These are phyloP conservation scores for Gallinago paraguaiae DNA, from an alignment of 2,113 vertebrate species.

Conservation along the genomic window DNA sequence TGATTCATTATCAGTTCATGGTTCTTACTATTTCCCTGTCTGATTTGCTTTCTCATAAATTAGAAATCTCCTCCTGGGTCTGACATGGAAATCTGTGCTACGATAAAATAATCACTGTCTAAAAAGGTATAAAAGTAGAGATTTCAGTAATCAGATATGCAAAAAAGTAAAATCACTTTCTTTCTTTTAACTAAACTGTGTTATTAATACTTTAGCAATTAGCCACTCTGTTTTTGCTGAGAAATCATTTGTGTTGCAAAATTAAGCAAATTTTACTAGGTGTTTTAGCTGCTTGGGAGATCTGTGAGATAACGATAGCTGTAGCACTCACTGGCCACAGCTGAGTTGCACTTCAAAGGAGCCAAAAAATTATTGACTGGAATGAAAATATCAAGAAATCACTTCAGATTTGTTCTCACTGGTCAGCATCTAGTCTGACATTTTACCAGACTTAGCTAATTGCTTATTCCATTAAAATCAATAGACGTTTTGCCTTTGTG, in stretches of 20 bases:
- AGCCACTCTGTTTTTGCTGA: background rate
- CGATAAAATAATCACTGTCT: background rate
- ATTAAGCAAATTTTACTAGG: background rate
- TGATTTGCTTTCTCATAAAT: background rate
- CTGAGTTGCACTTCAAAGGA: background rate
- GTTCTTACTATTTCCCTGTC: background rate
- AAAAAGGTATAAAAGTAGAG: background rate
- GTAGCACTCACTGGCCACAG: background rate
- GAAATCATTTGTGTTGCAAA: background rate
- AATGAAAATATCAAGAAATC: slow-evolving; percentile 21
- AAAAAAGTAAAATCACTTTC: background rate
- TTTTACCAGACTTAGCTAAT: slow-evolving; percentile 4
- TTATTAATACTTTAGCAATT: background rate
- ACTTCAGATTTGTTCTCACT: background rate
- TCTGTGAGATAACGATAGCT: background rate
- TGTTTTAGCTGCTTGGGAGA: background rate
- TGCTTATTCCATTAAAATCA: slow-evolving; percentile 8
- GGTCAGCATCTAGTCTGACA: background rate
- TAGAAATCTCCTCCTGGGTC: background rate
- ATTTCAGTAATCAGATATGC: background rate
- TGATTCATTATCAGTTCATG: background rate
- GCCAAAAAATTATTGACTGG: background rate
- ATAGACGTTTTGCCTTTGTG: background rate
- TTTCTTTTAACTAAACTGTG: background rate
- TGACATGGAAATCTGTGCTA: background rate